phyloP scores from a whole-genome alignment of 2,888 invertebrate genomes.

The Rotaria magnacalcarata region DNA sequence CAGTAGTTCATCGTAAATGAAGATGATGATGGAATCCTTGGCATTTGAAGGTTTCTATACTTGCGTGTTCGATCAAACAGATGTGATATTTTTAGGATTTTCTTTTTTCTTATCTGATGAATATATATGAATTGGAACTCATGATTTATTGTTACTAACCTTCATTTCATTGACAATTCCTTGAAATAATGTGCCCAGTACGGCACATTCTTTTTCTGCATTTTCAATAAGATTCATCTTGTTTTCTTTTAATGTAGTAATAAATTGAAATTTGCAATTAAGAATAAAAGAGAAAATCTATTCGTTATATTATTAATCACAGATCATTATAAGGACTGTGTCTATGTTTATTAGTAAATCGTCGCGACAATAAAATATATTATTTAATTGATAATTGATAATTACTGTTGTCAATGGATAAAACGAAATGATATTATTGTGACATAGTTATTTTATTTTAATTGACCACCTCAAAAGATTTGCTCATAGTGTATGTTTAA shows the following conservation, averaged over 20 bases:
- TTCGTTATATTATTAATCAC: background rate
- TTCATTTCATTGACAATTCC: constrained; percentile 93
- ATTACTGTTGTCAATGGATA: background rate
- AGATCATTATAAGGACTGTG: background rate
- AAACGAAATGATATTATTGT: background rate
- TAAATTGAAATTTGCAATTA: background rate
- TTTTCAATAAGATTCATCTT: constrained; percentile 31
- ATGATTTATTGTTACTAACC: constrained; percentile 65
- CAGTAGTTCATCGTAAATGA: background rate
- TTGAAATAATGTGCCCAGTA: constrained; percentile 85
- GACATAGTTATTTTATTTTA: background rate
- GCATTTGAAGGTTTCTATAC: background rate
- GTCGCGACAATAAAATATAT: background rate
- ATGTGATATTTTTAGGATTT: background rate
- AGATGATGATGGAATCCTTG: background rate
- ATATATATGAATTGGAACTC: background rate
- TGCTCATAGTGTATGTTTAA: background rate
- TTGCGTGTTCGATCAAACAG: background rate
- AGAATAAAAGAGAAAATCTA: background rate
- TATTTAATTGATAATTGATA: background rate
- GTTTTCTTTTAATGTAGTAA: background rate
- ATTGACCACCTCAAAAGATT: background rate
- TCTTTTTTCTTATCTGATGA: background rate
- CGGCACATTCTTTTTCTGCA: constrained; percentile 60
- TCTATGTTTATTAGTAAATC: background rate